phyloP scores from a whole-genome alignment of 2,797 vertebrate species.

The Crenuchus spilurus region DNA sequence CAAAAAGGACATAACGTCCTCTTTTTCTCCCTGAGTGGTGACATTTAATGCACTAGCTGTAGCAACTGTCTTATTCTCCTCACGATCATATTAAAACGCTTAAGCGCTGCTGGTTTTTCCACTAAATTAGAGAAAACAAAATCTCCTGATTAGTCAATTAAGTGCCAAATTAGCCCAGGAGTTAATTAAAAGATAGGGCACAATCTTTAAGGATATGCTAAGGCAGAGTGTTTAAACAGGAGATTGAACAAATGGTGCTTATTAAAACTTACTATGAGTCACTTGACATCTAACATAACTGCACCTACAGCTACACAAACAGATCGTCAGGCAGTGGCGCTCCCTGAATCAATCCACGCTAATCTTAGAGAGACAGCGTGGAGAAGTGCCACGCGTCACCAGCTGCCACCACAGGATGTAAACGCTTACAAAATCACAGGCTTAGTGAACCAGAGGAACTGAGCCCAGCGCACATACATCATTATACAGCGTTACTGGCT shows the following conservation, averaged over 20 bases:
- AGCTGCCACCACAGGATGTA: slow-evolving; percentile 66
- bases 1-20: slow-evolving; percentile 18
- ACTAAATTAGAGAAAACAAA: slow-evolving; percentile 87
- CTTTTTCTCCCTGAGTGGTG: slow-evolving; percentile 43
- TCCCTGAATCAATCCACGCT: slow-evolving; percentile 73
- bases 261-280: slow-evolving; percentile 84
- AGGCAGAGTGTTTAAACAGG: slow-evolving; percentile 81
- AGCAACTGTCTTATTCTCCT: slow-evolving; percentile 67
- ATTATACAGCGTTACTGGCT: slow-evolving; percentile 11
- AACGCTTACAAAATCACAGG: slow-evolving; percentile 62
- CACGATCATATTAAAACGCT: slow-evolving; percentile 76
- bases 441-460: slow-evolving; percentile 59
- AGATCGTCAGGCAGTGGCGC: slow-evolving; percentile 68
- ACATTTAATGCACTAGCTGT: slow-evolving; percentile 67
- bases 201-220: slow-evolving; percentile 77
- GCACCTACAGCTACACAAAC: slow-evolving; percentile 82
- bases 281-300: slow-evolving; percentile 81
- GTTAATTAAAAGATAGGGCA: slow-evolving; percentile 86
- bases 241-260: slow-evolving; percentile 83
- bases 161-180: slow-evolving; percentile 83
- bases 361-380: slow-evolving; percentile 68
- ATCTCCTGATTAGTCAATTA: slow-evolving; percentile 86
- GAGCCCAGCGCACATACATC: slow-evolving; percentile 47
- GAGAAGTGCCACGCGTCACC: slow-evolving; percentile 56
- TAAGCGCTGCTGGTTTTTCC: slow-evolving; percentile 76